Conservation (phyloP, 2,797 vertebrate genomes). For the Morelia viridis region DNA sequence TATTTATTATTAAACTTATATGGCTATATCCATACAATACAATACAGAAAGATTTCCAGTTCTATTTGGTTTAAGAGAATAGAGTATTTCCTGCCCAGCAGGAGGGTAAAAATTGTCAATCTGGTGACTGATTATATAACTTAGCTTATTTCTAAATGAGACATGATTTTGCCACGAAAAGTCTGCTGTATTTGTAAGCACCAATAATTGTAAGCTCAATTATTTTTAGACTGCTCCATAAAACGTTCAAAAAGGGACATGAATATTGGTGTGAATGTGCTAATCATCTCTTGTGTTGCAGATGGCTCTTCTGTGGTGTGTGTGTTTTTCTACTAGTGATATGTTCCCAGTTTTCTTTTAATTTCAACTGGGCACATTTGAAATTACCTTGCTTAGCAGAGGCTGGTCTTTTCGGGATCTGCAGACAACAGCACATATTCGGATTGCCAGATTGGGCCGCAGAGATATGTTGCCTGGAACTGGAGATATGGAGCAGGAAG, state of each 20-base stretch:
- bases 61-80: no score
- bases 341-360: not conserved
- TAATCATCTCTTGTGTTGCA: not conserved
- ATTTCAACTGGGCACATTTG: not conserved
- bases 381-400: conserved; percentile 73
- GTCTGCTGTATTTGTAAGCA: not conserved
- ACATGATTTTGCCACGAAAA: not conserved
- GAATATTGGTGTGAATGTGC: not conserved
- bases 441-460: conserved; percentile 64
- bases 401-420: conserved; percentile 74
- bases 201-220: not conserved
- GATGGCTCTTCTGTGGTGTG: not conserved
- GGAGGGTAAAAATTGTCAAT: not conserved
- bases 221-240: not conserved
- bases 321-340: not conserved
- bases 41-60: not conserved
- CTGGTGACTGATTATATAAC: not conserved
- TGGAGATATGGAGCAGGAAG: conserved; percentile 52
- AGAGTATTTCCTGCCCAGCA: not conserved
- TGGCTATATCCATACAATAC: not conserved
- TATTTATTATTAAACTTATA: no score
- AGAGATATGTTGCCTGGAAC: not conserved
- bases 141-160: not conserved
- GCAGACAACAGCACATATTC: conserved; percentile 75
- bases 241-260: not conserved